Conservation (phyloP, 2,113 vertebrate species). For the Catharus minimus region DNA sequence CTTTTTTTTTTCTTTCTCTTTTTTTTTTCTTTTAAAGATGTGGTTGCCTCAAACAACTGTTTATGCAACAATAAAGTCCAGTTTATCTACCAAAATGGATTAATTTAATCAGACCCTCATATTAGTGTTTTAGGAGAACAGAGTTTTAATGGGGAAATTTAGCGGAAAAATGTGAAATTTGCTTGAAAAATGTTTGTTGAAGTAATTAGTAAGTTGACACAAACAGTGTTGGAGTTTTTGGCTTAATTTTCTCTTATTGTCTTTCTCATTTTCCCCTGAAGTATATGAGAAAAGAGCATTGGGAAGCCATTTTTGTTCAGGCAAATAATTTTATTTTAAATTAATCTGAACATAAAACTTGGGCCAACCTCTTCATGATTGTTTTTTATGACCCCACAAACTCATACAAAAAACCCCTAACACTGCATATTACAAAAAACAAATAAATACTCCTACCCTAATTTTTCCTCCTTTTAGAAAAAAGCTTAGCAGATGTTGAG, state of each 20-base stretch:
- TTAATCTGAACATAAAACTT: not conserved
- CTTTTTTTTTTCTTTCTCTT: not conserved
- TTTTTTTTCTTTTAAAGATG: not conserved
- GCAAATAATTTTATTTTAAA: not conserved
- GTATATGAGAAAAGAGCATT: not conserved
- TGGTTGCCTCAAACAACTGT: not conserved
- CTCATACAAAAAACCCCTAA: not conserved
- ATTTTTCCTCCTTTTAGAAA: not conserved
- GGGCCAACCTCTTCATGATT: not conserved
- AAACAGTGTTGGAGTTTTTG: not conserved
- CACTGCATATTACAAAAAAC: not conserved
- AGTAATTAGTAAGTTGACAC: not conserved
- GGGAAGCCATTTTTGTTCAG: not conserved
- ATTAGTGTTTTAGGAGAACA: not conserved
- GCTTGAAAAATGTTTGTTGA: not conserved
- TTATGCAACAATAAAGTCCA: not conserved
- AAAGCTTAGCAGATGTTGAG: not conserved
- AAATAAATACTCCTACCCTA: not conserved
- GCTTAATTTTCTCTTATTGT: not conserved
- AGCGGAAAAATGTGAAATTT: not conserved
- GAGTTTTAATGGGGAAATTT: not conserved
- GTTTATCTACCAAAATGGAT: not conserved
- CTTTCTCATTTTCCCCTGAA: not conserved
- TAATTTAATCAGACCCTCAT: not conserved
- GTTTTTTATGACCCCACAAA: not conserved